phyloP scores from a whole-genome alignment of 2,113 vertebrate genomes.

The Ondatra zibethicus region DNA sequence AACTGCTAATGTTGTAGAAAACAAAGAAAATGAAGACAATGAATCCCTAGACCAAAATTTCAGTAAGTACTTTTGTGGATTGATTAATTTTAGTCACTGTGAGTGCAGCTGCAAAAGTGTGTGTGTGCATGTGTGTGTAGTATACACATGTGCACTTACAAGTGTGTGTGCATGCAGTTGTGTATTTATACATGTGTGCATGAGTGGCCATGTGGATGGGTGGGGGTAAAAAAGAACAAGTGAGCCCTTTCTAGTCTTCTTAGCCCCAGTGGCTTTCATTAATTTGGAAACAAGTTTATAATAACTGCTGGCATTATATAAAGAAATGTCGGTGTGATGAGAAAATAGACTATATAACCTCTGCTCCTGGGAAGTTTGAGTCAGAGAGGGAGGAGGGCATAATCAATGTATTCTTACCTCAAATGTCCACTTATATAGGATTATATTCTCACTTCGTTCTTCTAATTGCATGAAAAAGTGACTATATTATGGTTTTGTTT shows the following conservation, averaged over 20 bases:
- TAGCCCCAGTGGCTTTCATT: constrained; percentile 3
- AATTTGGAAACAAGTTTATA: constrained; percentile 14
- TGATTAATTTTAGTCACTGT: neutral
- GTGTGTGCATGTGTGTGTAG: neutral
- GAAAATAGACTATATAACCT: neutral
- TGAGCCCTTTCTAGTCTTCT: neutral
- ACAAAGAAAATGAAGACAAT: constrained; percentile 46
- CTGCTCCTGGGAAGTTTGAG: neutral
- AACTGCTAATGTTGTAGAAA: constrained; percentile 63
- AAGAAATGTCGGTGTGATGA: neutral
- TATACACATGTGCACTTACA: neutral
- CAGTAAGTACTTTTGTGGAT: constrained; percentile 80
- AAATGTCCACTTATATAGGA: neutral
- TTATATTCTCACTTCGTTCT: neutral
- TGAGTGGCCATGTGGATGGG: neutral
- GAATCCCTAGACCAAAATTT: constrained; percentile 70
- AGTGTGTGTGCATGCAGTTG: neutral
- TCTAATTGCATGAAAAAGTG: neutral
- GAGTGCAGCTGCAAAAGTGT: neutral
- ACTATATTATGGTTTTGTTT: constrained; percentile 71
- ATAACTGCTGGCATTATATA: neutral
- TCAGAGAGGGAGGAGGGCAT: neutral
- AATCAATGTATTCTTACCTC: neutral
- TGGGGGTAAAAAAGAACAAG: neutral
- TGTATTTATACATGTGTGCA: neutral